Evolutionary conservation across 2,797 vertebrate genomes (phyloP).

Genomic region (Pseudomugil gertrudae): DNA sequence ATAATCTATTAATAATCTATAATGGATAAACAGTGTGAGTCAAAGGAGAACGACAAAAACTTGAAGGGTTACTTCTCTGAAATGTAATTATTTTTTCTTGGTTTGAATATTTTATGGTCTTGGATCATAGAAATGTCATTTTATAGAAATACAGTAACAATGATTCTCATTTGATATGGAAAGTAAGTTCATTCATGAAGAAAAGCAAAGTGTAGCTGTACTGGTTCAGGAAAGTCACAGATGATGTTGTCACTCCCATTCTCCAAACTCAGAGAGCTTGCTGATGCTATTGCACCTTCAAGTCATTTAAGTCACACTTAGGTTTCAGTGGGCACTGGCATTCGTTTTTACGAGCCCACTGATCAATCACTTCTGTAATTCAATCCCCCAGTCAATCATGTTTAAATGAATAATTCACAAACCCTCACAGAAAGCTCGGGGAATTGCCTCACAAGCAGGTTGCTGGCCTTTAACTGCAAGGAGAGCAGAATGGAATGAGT

Average conservation of each 20-base stretch:
- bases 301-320: constrained; percentile 70
- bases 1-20: constrained; percentile 8
- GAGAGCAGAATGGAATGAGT: constrained; percentile 45
- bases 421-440: constrained; percentile 60
- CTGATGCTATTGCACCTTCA: constrained; percentile 36
- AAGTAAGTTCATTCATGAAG: background rate
- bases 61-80: background rate
- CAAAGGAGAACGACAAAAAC: background rate
- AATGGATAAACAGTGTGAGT: background rate
- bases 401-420: constrained; percentile 78
- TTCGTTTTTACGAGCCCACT: constrained; percentile 70
- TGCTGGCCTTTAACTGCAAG: constrained; percentile 54
- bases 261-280: constrained; percentile 6
- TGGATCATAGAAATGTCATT: background rate
- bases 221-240: background rate
- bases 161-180: background rate
- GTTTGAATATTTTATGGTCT: background rate
- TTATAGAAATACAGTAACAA: background rate
- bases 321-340: constrained; percentile 70
- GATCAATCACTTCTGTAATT: constrained; percentile 74
- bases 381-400: constrained; percentile 73
- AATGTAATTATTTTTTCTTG: background rate
- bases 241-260: background rate
- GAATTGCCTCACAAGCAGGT: constrained; percentile 56
- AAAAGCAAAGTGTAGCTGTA: background rate